phyloP scores from a whole-genome alignment of 2,888 invertebrate species.

The Drosophila tanythrix region DNA sequence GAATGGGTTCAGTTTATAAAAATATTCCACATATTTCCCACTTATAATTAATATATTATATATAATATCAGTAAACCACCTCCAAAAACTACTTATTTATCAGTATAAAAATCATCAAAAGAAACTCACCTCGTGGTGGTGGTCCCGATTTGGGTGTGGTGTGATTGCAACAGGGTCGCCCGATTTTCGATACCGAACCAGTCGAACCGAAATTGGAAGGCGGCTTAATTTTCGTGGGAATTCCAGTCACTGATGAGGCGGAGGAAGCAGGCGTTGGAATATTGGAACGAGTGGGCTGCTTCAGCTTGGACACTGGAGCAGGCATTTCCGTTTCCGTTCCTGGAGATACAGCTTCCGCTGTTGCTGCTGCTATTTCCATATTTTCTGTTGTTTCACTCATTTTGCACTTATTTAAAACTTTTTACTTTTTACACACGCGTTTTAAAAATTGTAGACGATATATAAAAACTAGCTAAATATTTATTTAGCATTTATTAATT shows the following conservation, averaged over 20 bases:
- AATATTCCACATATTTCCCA: background rate
- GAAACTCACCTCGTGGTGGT: constrained; percentile 81
- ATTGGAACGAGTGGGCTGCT: constrained; percentile 51
- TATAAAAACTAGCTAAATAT: constrained; percentile 32
- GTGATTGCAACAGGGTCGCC: constrained; percentile 79
- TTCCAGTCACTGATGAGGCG: constrained; percentile 72
- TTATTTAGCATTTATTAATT: background rate
- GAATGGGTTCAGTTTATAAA: background rate
- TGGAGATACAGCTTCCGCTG: constrained; percentile 9
- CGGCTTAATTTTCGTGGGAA: constrained; percentile 66
- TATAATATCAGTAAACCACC: background rate
- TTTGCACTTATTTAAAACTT: constrained; percentile 55
- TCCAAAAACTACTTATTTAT: background rate
- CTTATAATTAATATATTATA: background rate
- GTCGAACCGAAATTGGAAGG: constrained; percentile 76
- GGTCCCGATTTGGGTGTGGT: constrained; percentile 81
- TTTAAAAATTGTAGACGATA: constrained; percentile 38
- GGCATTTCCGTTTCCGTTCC: constrained; percentile 20
- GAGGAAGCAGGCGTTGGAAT: constrained; percentile 78
- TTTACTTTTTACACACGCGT: constrained; percentile 59
- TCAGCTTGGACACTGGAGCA: constrained; percentile 20
- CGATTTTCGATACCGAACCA: constrained; percentile 80
- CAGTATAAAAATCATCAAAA: background rate
- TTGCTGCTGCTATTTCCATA: constrained; percentile 22
- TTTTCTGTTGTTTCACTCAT: constrained; percentile 71